Percentiles rank a stretch among this genome's conserved stretches.
phyloP scores from a whole-genome alignment of 2,888 invertebrate species.

The Rotaria sp. region DNA sequence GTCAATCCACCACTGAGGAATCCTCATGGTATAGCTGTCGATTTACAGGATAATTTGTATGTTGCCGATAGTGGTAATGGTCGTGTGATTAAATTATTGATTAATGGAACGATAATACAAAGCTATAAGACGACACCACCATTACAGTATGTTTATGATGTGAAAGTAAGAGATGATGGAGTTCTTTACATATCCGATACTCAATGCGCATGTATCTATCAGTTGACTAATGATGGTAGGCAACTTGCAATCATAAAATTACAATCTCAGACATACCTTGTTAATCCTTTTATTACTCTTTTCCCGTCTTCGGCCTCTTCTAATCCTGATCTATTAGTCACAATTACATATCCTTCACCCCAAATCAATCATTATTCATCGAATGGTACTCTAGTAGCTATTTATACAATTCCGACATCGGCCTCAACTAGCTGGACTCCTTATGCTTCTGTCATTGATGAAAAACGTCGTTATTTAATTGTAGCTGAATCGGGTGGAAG shows the following conservation, averaged over 20 bases:
- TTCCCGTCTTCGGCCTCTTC: background rate
- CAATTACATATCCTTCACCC: background rate
- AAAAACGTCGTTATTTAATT: background rate
- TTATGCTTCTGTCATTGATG: background rate
- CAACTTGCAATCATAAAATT: background rate
- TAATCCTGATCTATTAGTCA: background rate
- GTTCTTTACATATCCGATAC: background rate
- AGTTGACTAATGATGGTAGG: background rate
- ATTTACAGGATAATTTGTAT: background rate
- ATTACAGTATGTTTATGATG: background rate
- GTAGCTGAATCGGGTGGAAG: background rate
- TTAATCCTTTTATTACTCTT: background rate
- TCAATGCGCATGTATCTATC: background rate
- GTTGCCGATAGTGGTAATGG: background rate
- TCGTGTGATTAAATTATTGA: background rate
- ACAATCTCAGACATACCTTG: background rate
- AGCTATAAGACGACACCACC: background rate
- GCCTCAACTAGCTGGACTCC: background rate
- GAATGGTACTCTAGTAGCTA: background rate
- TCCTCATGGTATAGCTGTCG: background rate
- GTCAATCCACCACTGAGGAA: background rate
- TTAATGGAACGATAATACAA: background rate
- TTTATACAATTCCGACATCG: background rate
- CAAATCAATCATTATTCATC: background rate
- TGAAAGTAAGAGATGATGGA: background rate